phyloP scores from a whole-genome alignment of 2,113 vertebrate genomes.

The Heterotilapia buettikoferi region DNA sequence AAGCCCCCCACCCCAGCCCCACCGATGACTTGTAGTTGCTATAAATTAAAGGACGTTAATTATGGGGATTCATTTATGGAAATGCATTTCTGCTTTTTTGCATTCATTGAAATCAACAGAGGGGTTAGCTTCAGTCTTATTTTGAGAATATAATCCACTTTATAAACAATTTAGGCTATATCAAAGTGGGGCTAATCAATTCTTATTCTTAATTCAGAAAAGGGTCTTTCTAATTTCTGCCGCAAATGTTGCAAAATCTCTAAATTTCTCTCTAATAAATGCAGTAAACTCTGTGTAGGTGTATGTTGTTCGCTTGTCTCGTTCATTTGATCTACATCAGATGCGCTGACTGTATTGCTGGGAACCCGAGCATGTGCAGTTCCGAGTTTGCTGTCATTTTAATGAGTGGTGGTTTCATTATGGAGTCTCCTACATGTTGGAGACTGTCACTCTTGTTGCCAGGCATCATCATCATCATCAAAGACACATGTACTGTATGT shows the following conservation, averaged over 20 bases:
- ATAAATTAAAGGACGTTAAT: not conserved
- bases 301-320: not conserved
- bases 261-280: not conserved
- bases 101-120: not conserved
- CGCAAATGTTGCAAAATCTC: not conserved
- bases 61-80: not conserved
- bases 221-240: not conserved
- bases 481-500: not conserved
- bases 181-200: not conserved
- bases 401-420: not conserved
- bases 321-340: not conserved
- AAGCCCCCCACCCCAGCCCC: not conserved
- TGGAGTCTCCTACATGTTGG: not conserved
- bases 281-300: not conserved
- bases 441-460: not conserved
- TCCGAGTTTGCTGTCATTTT: not conserved
- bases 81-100: not conserved
- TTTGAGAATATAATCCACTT: not conserved
- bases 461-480: not conserved
- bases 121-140: not conserved
- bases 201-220: not conserved
- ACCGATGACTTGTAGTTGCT: not conserved
- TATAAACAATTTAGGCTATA: not conserved
- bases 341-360: not conserved
- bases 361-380: not conserved